Base-by-base conservation (phyloP, 2,888 invertebrate genomes). In the Lasioglossum villosulum region DNA sequence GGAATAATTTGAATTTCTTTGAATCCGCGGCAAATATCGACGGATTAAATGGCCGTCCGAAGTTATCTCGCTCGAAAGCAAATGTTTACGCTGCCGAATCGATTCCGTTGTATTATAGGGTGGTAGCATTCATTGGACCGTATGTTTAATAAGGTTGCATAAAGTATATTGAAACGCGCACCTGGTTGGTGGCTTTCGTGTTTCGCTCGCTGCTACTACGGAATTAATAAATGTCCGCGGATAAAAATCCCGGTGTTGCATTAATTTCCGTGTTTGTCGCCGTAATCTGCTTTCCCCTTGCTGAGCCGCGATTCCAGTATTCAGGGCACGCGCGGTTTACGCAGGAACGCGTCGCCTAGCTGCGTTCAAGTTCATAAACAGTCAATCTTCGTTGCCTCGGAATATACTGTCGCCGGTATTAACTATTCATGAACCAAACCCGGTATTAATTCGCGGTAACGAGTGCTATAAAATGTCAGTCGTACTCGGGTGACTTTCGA, bases 111-210 rank as follows among this genome's bases (percentile, higher is more conserved):
- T 34, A 42, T 84, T 77, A 82, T 77, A 68, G 45, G 14, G 34
- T 34, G 39, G 56, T 71, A 6, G 52, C 74, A 70, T 75, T 72
- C 82, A 42, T 72, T 52, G 27, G 42, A 52, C 39, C 34, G 27
- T 16, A 59, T 19, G 27, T 56, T 73, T 73, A 82, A 84, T 82
- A 77, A 84, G 56, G 56, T 77, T 73, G 66, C 19, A 34, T 39
- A 48, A 66, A 83, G 81, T 83, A 72, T 39, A 82, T 84, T 59
- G 74, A 74, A 83, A 74, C 52, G 63, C 63, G 63, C 8, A 19
- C 42, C 39, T 23, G 19, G 12, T 2, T 6, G 42, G 14, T 37
- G 27, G 27, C 6, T 48, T 30, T 63, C 30, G 23, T 39, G 59
- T 10, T n/a, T 23, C 68, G 8, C 42, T 8, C 5, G 48, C 2